Base-by-base conservation (phyloP, 2,888 invertebrate genomes). In the Caenorhabditis wallacei region DNA sequence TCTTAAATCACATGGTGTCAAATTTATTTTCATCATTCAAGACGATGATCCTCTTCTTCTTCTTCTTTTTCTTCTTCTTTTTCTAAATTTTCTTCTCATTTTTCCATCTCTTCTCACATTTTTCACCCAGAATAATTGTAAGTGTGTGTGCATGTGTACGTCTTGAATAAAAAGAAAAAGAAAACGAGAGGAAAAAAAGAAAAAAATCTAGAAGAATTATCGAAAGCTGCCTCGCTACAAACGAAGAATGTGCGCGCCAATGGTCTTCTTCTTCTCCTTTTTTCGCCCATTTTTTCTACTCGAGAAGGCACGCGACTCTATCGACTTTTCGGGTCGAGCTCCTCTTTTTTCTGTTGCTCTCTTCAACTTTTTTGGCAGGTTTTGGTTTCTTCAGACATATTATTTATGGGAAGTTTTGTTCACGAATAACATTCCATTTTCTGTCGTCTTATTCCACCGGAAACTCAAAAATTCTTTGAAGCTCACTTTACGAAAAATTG, bases 161-260 rank as follows among this genome's bases (percentile, higher is more conserved):
- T 64, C 30, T 54, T 64, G 30, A 64, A 56, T 24, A 35, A 56
- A 56, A 24, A 64, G 53, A 24, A 53, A 20, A 56, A 64, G 26
- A 64, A 61, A 26, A 30, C 3, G 20, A 46, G 59, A 43, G 61
- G n/a, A 24, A 43, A 43, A 26, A 53, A 63, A 46, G 54, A 64
- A 18, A 63, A 74, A 74, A 74, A 63, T 63, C 72, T 72, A 72
- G 72, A 72, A 72, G 72, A 72, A 74, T 74, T 74, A 74, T 74
- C 74, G 74, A 66, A 56, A 74, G 64, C 63, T 43, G 64, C 54
- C 43, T 35, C 64, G 40, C 72, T 53, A 51, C 51, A 30, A 22
- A 43, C 46, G 26, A 40, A 72, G 64, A 64, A 74, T 64, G 72
- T 48, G 64, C 37, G 64, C 56, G 64, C 72, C 61, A 63, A 20